Base-by-base conservation (phyloP, 2,797 vertebrate genomes). In the Arctocebus calabarensis region DNA sequence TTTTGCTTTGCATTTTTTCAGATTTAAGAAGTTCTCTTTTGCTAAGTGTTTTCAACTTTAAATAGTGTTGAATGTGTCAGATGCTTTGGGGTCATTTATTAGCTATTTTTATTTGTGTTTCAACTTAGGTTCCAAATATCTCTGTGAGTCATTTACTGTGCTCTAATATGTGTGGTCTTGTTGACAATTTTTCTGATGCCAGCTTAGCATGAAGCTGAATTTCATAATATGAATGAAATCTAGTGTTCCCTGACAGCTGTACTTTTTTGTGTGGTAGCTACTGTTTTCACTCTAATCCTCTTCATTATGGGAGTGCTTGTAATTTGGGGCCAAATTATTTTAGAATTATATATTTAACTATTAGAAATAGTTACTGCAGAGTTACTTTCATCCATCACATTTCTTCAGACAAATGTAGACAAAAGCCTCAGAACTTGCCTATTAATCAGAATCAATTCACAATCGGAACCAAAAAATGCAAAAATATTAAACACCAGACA, bases 321-420 rank as follows among this genome's bases (percentile, higher is more conserved):
- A 71, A 70, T 83, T 84, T 95, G 74, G 70, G 94, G 91, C 45
- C 88, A 88, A 90, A 68, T 87, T 22, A 82, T 95, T 93, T 84
- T 68, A 29, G 82, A 94, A 96, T 78, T 94, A 83, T n/a, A 90
- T 94, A 88, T 96, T 94, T 91, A 93, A 93, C 55, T 83, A 13
- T 48, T 87, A 78, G 57, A 95, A 95, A 48, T 73, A 71, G 88
- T 94, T 59, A 43, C 3, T 88, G 20, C 34, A 90, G 43, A 83
- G 45, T 78, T 97, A 84, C 22, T 94, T 68, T 85, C 22, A 74
- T 94, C 84, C 86, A 81, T 52, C 52, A 79, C 34, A 92, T 74
- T 92, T 94, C 37, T 94, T 95, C 74, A 78, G 4, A 48, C 11
- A 88, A 92, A 75, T 61, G 3, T 84, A 94, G 93, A 66, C 94